Percentiles rank a stretch among this genome's conserved stretches.
These are phyloP conservation scores for Eucera pruinosa DNA, from an alignment of 2,888 invertebrate species.

Conservation along the genomic window DNA sequence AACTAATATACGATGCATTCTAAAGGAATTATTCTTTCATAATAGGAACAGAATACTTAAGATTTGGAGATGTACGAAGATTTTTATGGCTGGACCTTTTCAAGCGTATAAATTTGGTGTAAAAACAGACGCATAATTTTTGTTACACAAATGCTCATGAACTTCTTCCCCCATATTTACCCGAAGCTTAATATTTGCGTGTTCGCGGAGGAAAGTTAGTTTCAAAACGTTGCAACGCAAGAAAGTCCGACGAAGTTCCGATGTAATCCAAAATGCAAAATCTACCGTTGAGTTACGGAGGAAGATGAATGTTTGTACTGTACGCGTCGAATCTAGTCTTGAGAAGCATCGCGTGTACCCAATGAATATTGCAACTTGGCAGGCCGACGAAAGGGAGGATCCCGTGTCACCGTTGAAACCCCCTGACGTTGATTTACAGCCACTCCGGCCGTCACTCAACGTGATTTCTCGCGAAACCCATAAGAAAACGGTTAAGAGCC, in stretches of 20 bases:
- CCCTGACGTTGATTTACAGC: constrained; percentile 52
- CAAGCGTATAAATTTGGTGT: too few species aligned
- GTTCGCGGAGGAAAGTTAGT: neutral
- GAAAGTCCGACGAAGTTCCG: too few species aligned
- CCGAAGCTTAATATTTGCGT: too few species aligned
- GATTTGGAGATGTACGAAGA: too few species aligned
- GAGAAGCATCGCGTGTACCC: constrained; percentile 10
- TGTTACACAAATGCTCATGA: too few species aligned
- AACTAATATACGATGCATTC: too few species aligned
- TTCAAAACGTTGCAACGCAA: neutral
- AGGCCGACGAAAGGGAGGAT: constrained; percentile 32
- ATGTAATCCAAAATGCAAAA: neutral
- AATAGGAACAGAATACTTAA: too few species aligned
- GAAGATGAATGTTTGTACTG: neutral
- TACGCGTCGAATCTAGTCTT: neutral
- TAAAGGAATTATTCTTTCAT: too few species aligned
- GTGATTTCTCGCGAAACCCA: constrained; percentile 18
- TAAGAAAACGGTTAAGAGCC: constrained; percentile 21
- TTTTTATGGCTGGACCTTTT: too few species aligned
- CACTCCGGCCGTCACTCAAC: constrained; percentile 10
- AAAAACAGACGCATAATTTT: too few species aligned
- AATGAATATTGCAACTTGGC: constrained; percentile 20
- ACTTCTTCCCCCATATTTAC: neutral
- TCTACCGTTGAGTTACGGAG: neutral
- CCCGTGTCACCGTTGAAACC: constrained; percentile 26